Base-by-base conservation (phyloP, 2,888 invertebrate genomes). In the Hedya salicella region DNA sequence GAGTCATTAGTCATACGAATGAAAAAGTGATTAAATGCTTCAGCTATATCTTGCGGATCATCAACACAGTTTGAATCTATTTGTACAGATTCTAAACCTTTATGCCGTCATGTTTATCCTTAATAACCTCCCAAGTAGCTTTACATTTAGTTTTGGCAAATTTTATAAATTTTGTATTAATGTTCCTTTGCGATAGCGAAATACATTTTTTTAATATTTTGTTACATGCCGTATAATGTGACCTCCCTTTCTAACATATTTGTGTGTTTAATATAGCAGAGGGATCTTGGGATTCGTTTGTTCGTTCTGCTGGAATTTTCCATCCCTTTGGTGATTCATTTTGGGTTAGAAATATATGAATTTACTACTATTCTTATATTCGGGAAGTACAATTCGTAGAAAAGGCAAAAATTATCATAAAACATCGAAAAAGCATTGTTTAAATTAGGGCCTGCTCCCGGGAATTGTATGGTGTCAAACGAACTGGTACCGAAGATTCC, bases 381-480 rank as follows among this genome's bases (percentile, higher is more conserved):
- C 3, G 50, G 52, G n/a, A 53, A 53, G 19, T 36, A 53, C 21
- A 53, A 39, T 2, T 53, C 40, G 40, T 53, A 53, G 36, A 53
- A 53, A 2, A 53, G 21, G n/a, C 53, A 53, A 2, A 53, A 21
- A 4, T 53, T 39, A 40, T 53, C 53, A 53, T 53, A 21, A 21
- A 53, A 53, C 40, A 53, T n/a, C 1, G 53, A 19, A 19, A 53
- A 53, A 17, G 53, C 36, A 13, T 39, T 53, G n/a, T 53, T 53
- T 4, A 53, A 53, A 39, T 53, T 32, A 17, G 52, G 11, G n/a
- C n/a, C n/a, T n/a, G n/a, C n/a, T n/a, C n/a, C n/a, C n/a, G n/a
- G n/a, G n/a, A n/a, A n/a, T n/a, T n/a, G n/a, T n/a, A n/a, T n/a
- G n/a, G n/a, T n/a, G n/a, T n/a, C n/a, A n/a, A n/a, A n/a, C n/a